Evolutionary conservation across 2,113 vertebrate species (phyloP).

Genomic region (Neolamprologus hecqui): DNA sequence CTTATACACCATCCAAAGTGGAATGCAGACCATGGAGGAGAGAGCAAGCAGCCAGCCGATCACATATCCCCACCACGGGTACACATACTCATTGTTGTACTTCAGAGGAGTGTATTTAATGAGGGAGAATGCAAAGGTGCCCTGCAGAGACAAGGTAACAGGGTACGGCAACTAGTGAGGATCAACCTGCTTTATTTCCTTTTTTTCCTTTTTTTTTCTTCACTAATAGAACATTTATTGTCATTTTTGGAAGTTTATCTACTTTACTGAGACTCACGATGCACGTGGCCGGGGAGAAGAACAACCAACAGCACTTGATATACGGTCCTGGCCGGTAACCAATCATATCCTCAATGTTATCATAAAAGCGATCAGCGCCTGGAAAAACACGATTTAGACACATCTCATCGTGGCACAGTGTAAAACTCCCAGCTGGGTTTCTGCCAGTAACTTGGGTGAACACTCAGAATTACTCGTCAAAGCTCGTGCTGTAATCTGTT

Average conservation of each 20-base stretch:
- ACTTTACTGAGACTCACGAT: slow-evolving; percentile 70
- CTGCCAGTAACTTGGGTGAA: background rate
- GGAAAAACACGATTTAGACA: background rate
- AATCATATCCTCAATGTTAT: slow-evolving; percentile 93
- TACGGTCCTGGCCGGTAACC: slow-evolving; percentile 82
- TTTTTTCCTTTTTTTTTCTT: background rate
- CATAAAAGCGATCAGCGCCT: slow-evolving; percentile 87
- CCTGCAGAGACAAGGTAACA: slow-evolving; percentile 58
- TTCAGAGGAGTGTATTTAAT: slow-evolving; percentile 85
- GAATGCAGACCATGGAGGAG: slow-evolving; percentile 86
- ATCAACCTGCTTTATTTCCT: background rate
- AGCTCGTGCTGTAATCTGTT: background rate
- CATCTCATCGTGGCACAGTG: background rate
- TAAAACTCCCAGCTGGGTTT: background rate
- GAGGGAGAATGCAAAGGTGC: slow-evolving; percentile 86
- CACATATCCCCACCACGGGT: slow-evolving; percentile 82
- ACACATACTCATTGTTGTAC: slow-evolving; percentile 85
- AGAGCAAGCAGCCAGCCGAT: slow-evolving; percentile 86
- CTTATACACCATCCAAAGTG: slow-evolving; percentile 74
- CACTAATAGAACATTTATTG: background rate
- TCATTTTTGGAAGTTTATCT: background rate
- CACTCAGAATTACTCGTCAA: background rate
- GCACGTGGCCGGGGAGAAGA: slow-evolving; percentile 86
- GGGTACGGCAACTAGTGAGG: background rate
- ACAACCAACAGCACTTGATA: slow-evolving; percentile 91